These are phyloP conservation scores for Leucoma salicis DNA, from an alignment of 2,888 invertebrate genomes.

Conservation along the genomic window DNA sequence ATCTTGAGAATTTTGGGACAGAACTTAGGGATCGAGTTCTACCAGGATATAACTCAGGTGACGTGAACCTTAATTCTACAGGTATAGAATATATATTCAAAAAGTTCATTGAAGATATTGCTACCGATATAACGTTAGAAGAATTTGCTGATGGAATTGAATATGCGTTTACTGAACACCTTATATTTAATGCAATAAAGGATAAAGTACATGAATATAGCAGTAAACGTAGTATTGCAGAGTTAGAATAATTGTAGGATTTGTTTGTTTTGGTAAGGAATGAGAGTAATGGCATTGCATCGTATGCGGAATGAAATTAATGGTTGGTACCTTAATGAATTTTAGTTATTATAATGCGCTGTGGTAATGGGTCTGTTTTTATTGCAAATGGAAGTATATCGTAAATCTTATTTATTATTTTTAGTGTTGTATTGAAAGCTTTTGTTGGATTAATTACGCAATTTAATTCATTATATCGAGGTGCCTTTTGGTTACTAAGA, in stretches of 20 bases:
- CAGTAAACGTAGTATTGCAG: conserved; percentile 34
- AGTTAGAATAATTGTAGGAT: conserved; percentile 74
- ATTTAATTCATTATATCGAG: conserved; percentile 32
- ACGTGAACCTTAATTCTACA: conserved; percentile 34
- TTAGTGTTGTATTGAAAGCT: conserved; percentile 37
- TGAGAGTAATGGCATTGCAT: conserved; percentile 71
- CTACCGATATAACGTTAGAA: conserved; percentile 45
- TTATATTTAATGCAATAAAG: conserved; percentile 34
- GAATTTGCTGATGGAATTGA: conserved; percentile 45
- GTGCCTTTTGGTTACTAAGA: too few relatives aligned
- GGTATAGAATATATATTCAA: conserved; percentile 46
- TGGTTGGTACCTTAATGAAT: conserved; percentile 73
- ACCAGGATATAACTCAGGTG: conserved; percentile 23
- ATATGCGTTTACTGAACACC: conserved; percentile 35
- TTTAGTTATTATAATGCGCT: conserved; percentile 68
- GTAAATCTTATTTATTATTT: conserved; percentile 36
- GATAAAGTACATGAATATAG: conserved; percentile 29
- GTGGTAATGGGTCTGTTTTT: conserved; percentile 58
- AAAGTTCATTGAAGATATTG: conserved; percentile 27
- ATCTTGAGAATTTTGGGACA: conserved; percentile 77
- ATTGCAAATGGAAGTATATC: conserved; percentile 42
- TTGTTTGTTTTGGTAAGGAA: conserved; percentile 77
- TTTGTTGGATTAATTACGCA: conserved; percentile 30
- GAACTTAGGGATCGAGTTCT: conserved; percentile 52
- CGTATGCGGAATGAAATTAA: conserved; percentile 67